Percentiles rank a stretch among this genome's conserved stretches.
Evolutionary conservation across 2,797 vertebrate species (phyloP).

Genomic region (Echeneis naucrates): DNA sequence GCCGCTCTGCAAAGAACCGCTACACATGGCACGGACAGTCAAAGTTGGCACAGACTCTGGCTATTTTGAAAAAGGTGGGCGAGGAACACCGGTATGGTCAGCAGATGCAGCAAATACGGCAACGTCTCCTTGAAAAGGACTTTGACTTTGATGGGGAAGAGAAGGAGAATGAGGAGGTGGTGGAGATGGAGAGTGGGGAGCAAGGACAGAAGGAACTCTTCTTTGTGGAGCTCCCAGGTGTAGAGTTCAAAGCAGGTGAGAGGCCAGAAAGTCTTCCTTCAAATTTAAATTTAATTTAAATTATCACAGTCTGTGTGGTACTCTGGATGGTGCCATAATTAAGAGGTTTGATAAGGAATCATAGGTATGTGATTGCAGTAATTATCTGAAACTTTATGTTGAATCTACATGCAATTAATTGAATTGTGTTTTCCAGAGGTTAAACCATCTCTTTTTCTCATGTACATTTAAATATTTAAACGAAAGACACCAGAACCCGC

Average conservation of each 20-base stretch:
- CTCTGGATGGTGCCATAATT: too few species aligned
- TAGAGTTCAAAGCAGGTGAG: conserved; percentile 94
- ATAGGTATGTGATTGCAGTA: too few species aligned
- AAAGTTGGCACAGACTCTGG: conserved; percentile 90
- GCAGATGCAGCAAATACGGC: conserved; percentile 93
- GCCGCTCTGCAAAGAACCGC: conserved; percentile 95
- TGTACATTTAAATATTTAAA: neutral
- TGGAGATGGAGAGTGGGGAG: conserved; percentile 64
- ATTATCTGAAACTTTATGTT: neutral
- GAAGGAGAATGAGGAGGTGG: conserved; percentile 83
- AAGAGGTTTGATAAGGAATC: too few species aligned
- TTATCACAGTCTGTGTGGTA: too few species aligned
- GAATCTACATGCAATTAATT: neutral
- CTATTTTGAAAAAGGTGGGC: conserved; percentile 87
- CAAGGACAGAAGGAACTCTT: conserved; percentile 86
- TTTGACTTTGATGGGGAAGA: conserved; percentile 82
- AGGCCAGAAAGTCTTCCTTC: neutral
- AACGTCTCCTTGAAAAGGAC: conserved; percentile 83
- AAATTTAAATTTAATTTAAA: too few species aligned
- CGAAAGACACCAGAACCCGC: neutral
- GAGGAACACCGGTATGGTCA: conserved; percentile 89
- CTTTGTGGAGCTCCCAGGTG: conserved; percentile 91
- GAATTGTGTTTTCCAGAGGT: too few species aligned
- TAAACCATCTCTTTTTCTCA: too few species aligned
- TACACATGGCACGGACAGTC: conserved; percentile 93